Conservation (phyloP, 1,140 invertebrate species). For the Drosophila kepulauana region DNA sequence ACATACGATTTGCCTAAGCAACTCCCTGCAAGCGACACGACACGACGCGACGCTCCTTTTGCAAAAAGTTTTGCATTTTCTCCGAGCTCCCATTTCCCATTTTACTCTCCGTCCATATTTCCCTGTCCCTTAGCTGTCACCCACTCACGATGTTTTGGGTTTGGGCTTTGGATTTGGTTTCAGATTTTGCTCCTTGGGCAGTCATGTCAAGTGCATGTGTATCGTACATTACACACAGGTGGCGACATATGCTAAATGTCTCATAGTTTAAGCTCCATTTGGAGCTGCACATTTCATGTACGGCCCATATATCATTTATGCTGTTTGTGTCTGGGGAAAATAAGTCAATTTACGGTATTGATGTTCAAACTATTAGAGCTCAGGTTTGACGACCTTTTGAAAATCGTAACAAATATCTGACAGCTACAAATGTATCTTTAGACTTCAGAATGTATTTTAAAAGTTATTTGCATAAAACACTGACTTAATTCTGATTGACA, state of each 20-base stretch:
- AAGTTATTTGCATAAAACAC: too few relatives aligned
- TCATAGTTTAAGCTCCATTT: slow-evolving; percentile 64
- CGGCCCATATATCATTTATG: slow-evolving; percentile 61
- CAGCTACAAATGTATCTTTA: background rate
- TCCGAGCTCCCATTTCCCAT: slow-evolving; percentile 18
- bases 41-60: slow-evolving; percentile 41
- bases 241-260: slow-evolving; percentile 80
- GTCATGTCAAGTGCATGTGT: slow-evolving; percentile 72
- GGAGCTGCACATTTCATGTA: slow-evolving; percentile 36
- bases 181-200: slow-evolving; percentile 22
- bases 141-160: slow-evolving; percentile 13
- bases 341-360: slow-evolving; percentile 15
- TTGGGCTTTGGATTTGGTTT: slow-evolving; percentile 16
- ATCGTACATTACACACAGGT: slow-evolving; percentile 76
- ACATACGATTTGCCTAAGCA: slow-evolving; percentile 82
- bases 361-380: background rate
- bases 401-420: background rate
- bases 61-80: slow-evolving; percentile 74
- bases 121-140: slow-evolving; percentile 11
- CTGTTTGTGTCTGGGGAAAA: slow-evolving; percentile 1
- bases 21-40: slow-evolving; percentile 30
- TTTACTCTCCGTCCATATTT: background rate
- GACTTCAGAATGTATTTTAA: background rate
- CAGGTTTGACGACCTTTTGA: background rate
- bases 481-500: too few relatives aligned